Base-by-base conservation (phyloP, 2,113 vertebrate genomes). In the Tupaia tana region DNA sequence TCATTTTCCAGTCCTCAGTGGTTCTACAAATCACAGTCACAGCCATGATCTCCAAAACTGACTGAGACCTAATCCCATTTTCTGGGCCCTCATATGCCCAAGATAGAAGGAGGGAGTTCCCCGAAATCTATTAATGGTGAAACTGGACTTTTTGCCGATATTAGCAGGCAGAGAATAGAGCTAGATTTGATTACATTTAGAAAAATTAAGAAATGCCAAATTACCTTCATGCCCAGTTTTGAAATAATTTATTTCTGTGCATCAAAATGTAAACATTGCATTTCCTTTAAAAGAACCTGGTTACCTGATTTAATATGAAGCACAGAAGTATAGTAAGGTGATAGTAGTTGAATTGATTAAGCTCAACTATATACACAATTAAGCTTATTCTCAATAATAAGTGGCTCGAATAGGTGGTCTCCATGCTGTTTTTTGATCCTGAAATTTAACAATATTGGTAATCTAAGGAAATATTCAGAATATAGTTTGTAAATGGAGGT, bases 241-340 rank as follows among this genome's bases (percentile, higher is more conserved):
- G 16, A 14, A 92, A 87, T 7, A 95, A 63, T 9, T 22, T 78
- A 66, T 86, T 93, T 61, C 18, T 94, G 5, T 94, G 75, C 59
- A 78, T 82, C 22, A 74, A 4, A 90, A 31, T 31, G 14, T 75
- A 92, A 90, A 52, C 67, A 3, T 84, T 80, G 29, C 31, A 81
- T 95, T 95, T 91, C 67, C 56, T 93, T 94, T 83, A 94, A 90
- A 58, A 85, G 12, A 90, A 69, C 9, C 27, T 64, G 86, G 56
- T 75, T 88, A 82, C 27, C 95, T 97, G 74, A 92, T 92, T 95
- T 90, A 66, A 86, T 90, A 90, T 84, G 22, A 89, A 87, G 6
- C 10, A 93, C 94, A 27, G 19, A 95, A 80, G 10, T 78, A 78
- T 70, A 78, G 61, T 59, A 86, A 96, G 6, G 91, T 19, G 31